Percentiles rank a stretch among this genome's conserved stretches.
Conservation (phyloP, 2,888 invertebrate genomes). For the Formica aserva region DNA sequence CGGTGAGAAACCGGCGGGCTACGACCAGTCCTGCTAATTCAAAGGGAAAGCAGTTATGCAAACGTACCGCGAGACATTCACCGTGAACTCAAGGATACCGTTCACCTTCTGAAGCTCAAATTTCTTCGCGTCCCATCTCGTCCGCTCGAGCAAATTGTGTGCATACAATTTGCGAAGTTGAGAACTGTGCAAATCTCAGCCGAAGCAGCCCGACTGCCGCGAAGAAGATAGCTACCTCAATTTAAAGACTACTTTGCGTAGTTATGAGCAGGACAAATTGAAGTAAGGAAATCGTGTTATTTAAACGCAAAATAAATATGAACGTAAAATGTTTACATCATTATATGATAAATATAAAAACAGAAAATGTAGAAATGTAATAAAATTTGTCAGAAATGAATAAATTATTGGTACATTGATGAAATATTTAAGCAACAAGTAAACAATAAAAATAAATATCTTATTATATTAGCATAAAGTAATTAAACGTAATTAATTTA, state of each 20-base stretch:
- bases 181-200: constrained; percentile 32
- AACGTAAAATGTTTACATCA: background rate
- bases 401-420: background rate
- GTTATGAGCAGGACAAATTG: background rate
- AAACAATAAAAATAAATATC: background rate
- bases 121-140: constrained; percentile 43
- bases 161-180: constrained; percentile 37
- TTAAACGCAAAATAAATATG: background rate
- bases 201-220: background rate
- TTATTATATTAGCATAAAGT: background rate
- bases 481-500: background rate
- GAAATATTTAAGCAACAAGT: background rate
- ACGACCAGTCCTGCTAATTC: constrained; percentile 47
- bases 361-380: background rate
- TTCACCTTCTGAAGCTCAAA: constrained; percentile 19
- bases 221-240: background rate
- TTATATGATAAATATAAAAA: background rate
- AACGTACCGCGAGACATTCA: constrained; percentile 43
- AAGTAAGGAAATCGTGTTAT: constrained; percentile 4
- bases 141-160: constrained; percentile 44
- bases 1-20: constrained; percentile 1
- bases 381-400: background rate
- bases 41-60: constrained; percentile 32
- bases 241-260: constrained; percentile 16
- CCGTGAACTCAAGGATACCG: constrained; percentile 41